phyloP scores from a whole-genome alignment of 2,888 invertebrate genomes.

The Pegoplata infirma region DNA sequence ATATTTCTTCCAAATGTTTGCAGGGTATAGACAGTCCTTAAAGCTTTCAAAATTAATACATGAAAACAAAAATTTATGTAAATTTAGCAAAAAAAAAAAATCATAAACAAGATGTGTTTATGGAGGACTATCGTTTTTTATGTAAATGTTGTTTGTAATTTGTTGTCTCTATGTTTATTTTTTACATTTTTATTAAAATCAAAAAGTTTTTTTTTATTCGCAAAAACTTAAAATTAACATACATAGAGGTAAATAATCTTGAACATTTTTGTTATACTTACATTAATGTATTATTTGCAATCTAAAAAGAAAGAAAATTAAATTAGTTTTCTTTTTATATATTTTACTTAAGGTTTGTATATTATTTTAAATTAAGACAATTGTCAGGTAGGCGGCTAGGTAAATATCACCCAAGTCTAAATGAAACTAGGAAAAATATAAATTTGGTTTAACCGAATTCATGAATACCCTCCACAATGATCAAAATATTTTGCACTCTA shows the following conservation, averaged over 20 bases:
- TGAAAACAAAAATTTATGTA: background rate
- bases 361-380: no score
- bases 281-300: background rate
- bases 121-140: background rate
- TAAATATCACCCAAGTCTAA: no score
- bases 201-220: background rate
- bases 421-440: no score
- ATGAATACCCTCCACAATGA: no score
- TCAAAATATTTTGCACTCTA: no score
- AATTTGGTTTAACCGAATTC: no score
- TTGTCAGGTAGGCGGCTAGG: no score
- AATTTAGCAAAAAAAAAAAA: background rate
- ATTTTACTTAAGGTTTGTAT: no score
- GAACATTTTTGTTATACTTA: background rate
- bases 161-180: background rate
- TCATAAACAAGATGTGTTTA: conserved; percentile 13
- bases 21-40: background rate
- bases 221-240: no score
- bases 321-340: no score
- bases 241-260: no score
- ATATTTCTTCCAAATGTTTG: no score
- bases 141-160: conserved; percentile 20
- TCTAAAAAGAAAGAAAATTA: conserved; percentile 1
- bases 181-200: background rate
- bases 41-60: background rate